Evolutionary conservation across 2,888 invertebrate genomes (phyloP).

Genomic region (Mesopsocus fuscifrons): DNA sequence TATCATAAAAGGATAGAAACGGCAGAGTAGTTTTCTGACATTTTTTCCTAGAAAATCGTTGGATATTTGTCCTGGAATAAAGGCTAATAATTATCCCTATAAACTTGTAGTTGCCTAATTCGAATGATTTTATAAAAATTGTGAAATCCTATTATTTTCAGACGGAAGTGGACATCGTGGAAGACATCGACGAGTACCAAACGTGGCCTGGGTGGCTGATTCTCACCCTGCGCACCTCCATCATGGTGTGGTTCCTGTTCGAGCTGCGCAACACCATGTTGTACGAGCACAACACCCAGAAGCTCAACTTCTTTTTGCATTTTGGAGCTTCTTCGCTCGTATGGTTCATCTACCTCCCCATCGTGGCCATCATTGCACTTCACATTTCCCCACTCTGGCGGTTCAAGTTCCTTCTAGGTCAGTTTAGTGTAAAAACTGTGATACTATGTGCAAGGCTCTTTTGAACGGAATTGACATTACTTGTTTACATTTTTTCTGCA

Average conservation of each 20-base stretch:
- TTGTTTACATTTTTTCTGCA: too few relatives aligned
- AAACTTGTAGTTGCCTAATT: too few relatives aligned
- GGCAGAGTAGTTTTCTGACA: too few relatives aligned
- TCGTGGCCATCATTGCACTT: slow-evolving; percentile 79
- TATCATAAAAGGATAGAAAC: neutral
- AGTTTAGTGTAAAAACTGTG: slow-evolving; percentile 21
- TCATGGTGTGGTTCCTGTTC: slow-evolving; percentile 78
- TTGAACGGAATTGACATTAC: slow-evolving; percentile 7
- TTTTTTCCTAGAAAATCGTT: too few relatives aligned
- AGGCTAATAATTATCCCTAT: slow-evolving; percentile 8
- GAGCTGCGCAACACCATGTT: slow-evolving; percentile 58
- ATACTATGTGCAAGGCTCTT: neutral
- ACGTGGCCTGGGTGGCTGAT: slow-evolving; percentile 96
- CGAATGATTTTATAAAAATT: too few relatives aligned
- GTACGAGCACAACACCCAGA: slow-evolving; percentile 60
- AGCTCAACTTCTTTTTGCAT: slow-evolving; percentile 83
- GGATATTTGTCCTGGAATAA: slow-evolving; percentile 1
- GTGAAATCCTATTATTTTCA: too few relatives aligned
- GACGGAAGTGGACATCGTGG: slow-evolving; percentile 91
- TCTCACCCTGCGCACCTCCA: slow-evolving; percentile 60
- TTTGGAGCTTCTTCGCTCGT: slow-evolving; percentile 95
- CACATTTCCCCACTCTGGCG: slow-evolving; percentile 91
- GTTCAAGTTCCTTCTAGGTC: slow-evolving; percentile 80
- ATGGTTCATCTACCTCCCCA: slow-evolving; percentile 94
- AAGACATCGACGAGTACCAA: slow-evolving; percentile 92